phyloP scores from a whole-genome alignment of 2,888 invertebrate genomes.

The Drosophila suboccidentalis region DNA sequence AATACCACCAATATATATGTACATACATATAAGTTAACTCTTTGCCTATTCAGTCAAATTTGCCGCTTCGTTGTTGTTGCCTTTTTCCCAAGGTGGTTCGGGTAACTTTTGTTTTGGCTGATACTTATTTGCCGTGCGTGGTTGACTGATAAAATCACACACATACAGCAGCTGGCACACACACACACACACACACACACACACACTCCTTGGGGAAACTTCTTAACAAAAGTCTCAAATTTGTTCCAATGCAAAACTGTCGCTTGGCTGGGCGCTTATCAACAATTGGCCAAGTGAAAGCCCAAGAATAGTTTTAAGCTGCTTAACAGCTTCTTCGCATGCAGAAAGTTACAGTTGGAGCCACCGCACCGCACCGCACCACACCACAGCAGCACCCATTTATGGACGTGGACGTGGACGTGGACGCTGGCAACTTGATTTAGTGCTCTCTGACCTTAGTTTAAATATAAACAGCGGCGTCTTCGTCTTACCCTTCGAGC shows the following conservation, averaged over 20 bases:
- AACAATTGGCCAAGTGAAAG: constrained; percentile 75
- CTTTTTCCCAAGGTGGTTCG: constrained; percentile 19
- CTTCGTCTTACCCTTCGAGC: constrained; percentile 47
- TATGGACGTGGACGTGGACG: constrained; percentile 6
- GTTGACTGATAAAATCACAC: constrained; percentile 62
- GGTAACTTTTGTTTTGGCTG: constrained; percentile 44
- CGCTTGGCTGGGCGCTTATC: constrained; percentile 79
- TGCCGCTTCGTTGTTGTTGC: background rate
- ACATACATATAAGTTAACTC: background rate
- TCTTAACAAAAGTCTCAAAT: constrained; percentile 79
- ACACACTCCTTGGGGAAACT: constrained; percentile 44
- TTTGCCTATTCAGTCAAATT: constrained; percentile 3
- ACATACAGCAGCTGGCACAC: constrained; percentile 40
- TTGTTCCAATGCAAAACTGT: constrained; percentile 80
- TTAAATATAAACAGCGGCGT: constrained; percentile 84
- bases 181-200: constrained; percentile 14
- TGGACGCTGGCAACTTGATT: constrained; percentile 83
- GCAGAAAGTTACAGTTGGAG: constrained; percentile 45
- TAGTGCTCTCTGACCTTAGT: constrained; percentile 86
- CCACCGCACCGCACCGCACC: background rate
- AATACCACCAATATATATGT: background rate
- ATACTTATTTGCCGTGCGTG: constrained; percentile 65
- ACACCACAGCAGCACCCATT: background rate
- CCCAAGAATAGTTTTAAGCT: constrained; percentile 80
- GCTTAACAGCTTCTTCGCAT: constrained; percentile 79